Evolutionary conservation across 2,888 invertebrate species (phyloP).

Genomic region (Eupsilia transversa): DNA sequence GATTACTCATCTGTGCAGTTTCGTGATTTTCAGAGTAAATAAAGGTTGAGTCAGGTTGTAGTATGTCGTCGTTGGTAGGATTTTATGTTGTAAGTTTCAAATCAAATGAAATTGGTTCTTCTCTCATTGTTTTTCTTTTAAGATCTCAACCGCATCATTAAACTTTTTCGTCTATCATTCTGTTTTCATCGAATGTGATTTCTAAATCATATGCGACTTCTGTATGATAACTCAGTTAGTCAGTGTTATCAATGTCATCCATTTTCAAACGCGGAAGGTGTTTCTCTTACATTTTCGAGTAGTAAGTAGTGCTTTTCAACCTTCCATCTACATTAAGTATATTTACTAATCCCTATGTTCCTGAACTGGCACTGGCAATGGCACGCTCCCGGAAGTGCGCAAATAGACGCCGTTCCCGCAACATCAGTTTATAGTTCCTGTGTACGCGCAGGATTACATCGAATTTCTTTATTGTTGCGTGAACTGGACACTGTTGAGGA

Average conservation of each 20-base stretch:
- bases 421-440: slow-evolving; percentile 58
- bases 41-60: slow-evolving; percentile 42
- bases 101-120: not conserved
- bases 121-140: not conserved
- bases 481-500: slow-evolving; percentile 3
- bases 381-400: slow-evolving; percentile 67
- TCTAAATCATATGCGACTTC: not conserved
- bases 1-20: slow-evolving; percentile 46
- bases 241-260: not conserved
- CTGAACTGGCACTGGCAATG: slow-evolving; percentile 44
- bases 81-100: too few relatives aligned
- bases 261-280: not conserved
- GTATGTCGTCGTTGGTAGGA: slow-evolving; percentile 29
- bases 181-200: not conserved
- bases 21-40: slow-evolving; percentile 24
- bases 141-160: not conserved
- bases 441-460: slow-evolving; percentile 45
- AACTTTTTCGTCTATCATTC: not conserved
- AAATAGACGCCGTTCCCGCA: slow-evolving; percentile 64
- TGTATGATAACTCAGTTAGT: not conserved
- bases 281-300: too few relatives aligned
- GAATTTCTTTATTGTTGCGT: slow-evolving; percentile 50
- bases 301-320: not conserved
- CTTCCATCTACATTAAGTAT: not conserved
- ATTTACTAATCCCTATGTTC: slow-evolving; percentile 31